A percentile compares a stretch with the other conserved stretches of the same genome.
These are phyloP conservation scores for Octonoba sinensis DNA, from an alignment of 2,888 invertebrate species.

Conservation along the genomic window DNA sequence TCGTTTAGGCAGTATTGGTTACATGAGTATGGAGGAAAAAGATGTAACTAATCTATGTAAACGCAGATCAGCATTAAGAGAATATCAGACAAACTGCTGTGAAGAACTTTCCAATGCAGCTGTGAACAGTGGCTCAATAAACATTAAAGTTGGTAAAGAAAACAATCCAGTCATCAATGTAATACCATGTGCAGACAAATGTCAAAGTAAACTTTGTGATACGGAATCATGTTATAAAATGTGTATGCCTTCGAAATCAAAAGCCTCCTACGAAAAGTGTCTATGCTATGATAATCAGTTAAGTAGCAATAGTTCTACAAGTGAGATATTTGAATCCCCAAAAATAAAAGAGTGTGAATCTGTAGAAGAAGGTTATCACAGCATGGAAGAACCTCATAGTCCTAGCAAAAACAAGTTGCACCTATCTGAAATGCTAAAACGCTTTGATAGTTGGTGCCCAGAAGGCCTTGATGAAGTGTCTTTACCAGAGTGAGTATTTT, in stretches of 20 bases:
- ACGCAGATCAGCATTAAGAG: constrained; percentile 18
- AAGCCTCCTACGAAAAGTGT: constrained; percentile 9
- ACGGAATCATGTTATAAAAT: background rate
- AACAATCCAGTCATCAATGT: constrained; percentile 21
- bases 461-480: constrained; percentile 67
- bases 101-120: constrained; percentile 3
- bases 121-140: background rate
- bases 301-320: background rate
- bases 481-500: constrained; percentile 69
- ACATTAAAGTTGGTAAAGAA: constrained; percentile 27
- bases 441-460: constrained; percentile 46
- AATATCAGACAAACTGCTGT: constrained; percentile 22
- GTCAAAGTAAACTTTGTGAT: background rate
- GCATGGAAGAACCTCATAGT: constrained; percentile 62
- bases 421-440: constrained; percentile 49
- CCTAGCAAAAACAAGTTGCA: constrained; percentile 25
- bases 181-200: background rate
- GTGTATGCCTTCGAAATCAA: constrained; percentile 8
- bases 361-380: constrained; percentile 64
- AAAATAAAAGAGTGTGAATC: constrained; percentile 64
- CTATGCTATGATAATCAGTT: constrained; percentile 25
- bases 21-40: constrained; percentile 52
- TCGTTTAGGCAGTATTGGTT: constrained; percentile 50
- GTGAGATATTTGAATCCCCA: constrained; percentile 12
- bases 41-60: background rate